Evolutionary conservation across 2,797 vertebrate genomes (phyloP), one percentile per base, ranked within the genome.

Genomic region (Aulostomus chinensis): DNA sequence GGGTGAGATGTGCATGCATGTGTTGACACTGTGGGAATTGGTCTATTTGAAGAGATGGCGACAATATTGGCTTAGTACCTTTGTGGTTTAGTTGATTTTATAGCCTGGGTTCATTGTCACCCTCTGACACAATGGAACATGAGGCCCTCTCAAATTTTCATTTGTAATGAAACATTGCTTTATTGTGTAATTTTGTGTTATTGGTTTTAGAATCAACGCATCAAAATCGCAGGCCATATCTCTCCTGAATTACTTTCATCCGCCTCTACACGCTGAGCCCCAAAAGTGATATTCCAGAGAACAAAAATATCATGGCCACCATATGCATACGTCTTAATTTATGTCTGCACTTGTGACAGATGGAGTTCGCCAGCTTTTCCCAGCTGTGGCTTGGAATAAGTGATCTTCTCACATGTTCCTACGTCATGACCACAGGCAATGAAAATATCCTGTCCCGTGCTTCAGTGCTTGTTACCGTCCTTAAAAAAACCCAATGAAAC

Each of bases 41-140:
- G 52, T 13, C 22, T 48, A 42, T 28, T 42, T 28, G 21, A 26
- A 53, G 36, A 24, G 21, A 53, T 31, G 30, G 21, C 37, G 20
- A 40, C 13, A 32, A 53, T 41, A 41, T 53, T 53, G 8, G 21
- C 9, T 42, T 22, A 24, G 31, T 15, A 42, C 39, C 31, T 35
- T 34, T 20, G 22, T 34, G 50, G 31, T n/a, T 42, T 42, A 4
- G 21, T 28, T 28, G 26, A 42, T 35, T 40, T 42, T 20, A 54
- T 54, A 35, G 18, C 11, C 8, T 21, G 6, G 35, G 18, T 38
- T 38, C 11, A 21, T 8, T 15, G 13, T 15, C 14, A 9, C 31
- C 8, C 31, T 15, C 13, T 33, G 31, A 12, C 14, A 33, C 14
- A 33, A 15, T 33, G 3, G 31, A 33, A 33, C 31, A 15, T 15